phyloP scores from a whole-genome alignment of 1,140 invertebrate species.

The Wiebesia pumilae region DNA sequence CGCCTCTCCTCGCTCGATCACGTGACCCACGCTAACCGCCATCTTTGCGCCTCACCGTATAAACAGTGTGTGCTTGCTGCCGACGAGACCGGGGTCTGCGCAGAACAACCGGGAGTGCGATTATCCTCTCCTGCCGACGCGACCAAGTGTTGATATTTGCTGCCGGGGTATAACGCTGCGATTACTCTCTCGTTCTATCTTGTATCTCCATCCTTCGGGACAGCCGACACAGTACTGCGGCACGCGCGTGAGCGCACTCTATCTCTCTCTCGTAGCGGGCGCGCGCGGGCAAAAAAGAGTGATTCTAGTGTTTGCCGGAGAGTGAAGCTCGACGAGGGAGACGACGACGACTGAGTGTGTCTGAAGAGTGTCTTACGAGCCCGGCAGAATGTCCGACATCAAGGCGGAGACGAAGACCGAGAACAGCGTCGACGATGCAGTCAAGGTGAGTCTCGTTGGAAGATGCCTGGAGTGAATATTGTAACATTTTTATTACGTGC shows the following conservation, averaged over 20 bases:
- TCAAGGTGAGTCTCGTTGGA: constrained; percentile 33
- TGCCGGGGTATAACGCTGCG: background rate
- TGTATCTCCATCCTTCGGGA: background rate
- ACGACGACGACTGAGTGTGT: background rate
- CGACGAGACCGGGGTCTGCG: constrained; percentile 12
- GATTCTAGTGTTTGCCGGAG: constrained; percentile 72
- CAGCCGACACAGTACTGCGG: background rate
- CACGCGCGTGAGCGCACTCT: constrained; percentile 31
- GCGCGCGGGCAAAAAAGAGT: constrained; percentile 60
- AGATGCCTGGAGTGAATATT: background rate
- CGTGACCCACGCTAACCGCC: constrained; percentile 78
- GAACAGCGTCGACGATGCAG: constrained; percentile 72
- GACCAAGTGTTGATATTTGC: constrained; percentile 58
- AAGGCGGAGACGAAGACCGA: constrained; percentile 75
- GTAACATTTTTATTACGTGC: background rate
- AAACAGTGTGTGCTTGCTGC: constrained; percentile 65
- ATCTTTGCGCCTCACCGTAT: constrained; percentile 75
- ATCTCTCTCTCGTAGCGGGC: background rate
- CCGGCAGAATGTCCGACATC: constrained; percentile 72
- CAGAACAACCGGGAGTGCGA: background rate
- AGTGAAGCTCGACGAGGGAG: constrained; percentile 54
- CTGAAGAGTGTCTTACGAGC: background rate
- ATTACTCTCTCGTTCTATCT: background rate
- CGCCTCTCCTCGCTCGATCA: constrained; percentile 58
- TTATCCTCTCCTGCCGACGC: background rate